Conservation (phyloP, 2,113 vertebrate species). For the Epinephelus fuscoguttatus region DNA sequence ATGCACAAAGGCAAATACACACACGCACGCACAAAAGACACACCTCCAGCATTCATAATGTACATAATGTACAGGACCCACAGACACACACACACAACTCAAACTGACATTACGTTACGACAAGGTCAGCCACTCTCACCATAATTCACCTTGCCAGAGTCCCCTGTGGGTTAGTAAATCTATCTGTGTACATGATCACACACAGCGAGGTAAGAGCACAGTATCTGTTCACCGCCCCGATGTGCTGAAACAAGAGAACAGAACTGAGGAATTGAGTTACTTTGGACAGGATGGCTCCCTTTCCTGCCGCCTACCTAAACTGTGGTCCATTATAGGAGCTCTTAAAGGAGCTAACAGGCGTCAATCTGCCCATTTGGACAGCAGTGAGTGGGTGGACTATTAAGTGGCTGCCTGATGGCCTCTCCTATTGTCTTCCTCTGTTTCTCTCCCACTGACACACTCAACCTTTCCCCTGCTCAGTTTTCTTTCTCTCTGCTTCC, state of each 20-base stretch:
- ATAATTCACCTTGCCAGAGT: constrained; percentile 57
- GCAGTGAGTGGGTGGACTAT: constrained; percentile 73
- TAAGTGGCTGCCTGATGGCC: constrained; percentile 68
- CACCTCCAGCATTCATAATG: neutral
- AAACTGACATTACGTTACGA: constrained; percentile 34
- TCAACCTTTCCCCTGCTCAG: constrained; percentile 39
- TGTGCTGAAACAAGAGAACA: constrained; percentile 58
- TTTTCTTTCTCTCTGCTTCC: neutral
- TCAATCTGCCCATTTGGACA: constrained; percentile 77
- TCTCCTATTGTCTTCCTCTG: constrained; percentile 59
- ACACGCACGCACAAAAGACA: neutral
- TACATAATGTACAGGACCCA: constrained; percentile 12
- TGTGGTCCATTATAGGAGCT: constrained; percentile 67
- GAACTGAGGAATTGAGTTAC: constrained; percentile 71
- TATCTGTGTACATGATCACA: constrained; percentile 38
- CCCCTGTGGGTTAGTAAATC: constrained; percentile 60
- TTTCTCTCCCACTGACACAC: constrained; percentile 46
- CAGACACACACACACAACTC: constrained; percentile 31
- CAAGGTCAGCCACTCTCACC: constrained; percentile 42
- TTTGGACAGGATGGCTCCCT: constrained; percentile 53
- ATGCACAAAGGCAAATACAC: neutral
- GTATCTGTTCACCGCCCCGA: constrained; percentile 14
- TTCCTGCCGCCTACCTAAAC: constrained; percentile 58
- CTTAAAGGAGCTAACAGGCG: constrained; percentile 72
- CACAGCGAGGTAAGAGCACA: constrained; percentile 53